Base-by-base conservation (phyloP, 92 coral and sea anemone species). In the Palythoa caribaeorum region DNA sequence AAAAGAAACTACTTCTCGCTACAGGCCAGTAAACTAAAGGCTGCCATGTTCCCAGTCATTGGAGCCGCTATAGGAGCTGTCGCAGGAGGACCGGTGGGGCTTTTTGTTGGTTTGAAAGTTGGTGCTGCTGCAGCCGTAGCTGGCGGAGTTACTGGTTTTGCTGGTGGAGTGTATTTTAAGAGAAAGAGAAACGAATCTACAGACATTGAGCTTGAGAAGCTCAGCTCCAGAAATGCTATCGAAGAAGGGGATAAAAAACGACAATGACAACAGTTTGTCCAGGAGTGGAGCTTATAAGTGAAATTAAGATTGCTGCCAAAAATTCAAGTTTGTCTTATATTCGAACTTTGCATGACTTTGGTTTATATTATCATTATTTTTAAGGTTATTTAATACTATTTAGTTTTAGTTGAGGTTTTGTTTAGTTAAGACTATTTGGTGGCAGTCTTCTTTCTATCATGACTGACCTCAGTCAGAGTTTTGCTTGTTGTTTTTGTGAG, bases 31-130 rank as follows among this genome's bases (percentile, higher is more conserved):
- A 97, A 94, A 71, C 88, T 94, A 40, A 95, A 97, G 86, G 97
- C 95, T 5, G 94, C 88, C 4, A 51, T 94, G 88, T 89, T 89
- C 68, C 99, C 99, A 1, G 91, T 91, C 19, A 76, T 97, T 70
- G 99, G 99, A 60, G 99, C 99, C 7, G 91, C 92, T 9, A 93
- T 97, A 28, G 99, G 99, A 1, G 95, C 97, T 36, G 92, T 89
- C 38, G 95, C 92, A 16, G 99, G 99, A 1, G 99, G 99, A 0
- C 99, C 99, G 21, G 76, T 97, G 6, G 99, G 99, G 8, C 50
- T 97, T 66, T 96, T 91, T 9, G 91, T 96, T 63, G 99, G 99
- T n/a, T 78, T 97, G 57, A 97, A 97, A 63, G 91, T 92, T 35
- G 98, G 98, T 10, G 98, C 97, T 7, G 98, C 98, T 9, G 89